Conservation (phyloP, 2,113 vertebrate species). For the Atrichornis clamosus region DNA sequence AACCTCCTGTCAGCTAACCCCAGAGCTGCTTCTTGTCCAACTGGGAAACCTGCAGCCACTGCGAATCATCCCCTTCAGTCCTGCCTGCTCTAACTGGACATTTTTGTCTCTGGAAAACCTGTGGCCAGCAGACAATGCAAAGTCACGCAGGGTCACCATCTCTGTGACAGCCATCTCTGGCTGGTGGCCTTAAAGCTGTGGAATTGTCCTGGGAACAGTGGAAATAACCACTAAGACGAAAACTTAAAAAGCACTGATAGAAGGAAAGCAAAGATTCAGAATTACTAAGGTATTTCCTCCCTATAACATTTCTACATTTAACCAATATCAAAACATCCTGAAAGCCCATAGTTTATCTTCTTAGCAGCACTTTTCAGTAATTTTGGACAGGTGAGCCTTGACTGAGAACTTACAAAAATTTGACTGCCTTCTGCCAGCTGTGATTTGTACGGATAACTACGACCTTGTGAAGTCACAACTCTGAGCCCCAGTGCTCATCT, state of each 20-base stretch:
- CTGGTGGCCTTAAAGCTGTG: background rate
- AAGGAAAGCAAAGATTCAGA: background rate
- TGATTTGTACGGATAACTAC: rapidly evolving
- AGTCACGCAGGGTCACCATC: background rate
- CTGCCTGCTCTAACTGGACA: background rate
- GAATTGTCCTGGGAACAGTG: background rate
- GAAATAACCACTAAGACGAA: background rate
- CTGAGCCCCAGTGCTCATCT: background rate
- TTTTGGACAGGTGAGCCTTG: background rate
- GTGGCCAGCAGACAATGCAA: background rate
- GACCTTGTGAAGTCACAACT: background rate
- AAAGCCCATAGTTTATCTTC: background rate
- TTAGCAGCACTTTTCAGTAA: background rate
- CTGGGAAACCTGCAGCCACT: background rate
- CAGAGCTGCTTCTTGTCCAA: background rate
- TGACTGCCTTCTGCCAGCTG: background rate
- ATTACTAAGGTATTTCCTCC: background rate
- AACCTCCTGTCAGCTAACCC: background rate
- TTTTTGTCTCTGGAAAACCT: background rate
- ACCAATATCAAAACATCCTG: background rate
- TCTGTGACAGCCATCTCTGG: background rate
- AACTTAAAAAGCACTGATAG: background rate
- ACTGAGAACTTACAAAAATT: background rate
- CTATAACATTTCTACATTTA: background rate
- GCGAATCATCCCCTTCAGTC: background rate